These are phyloP conservation scores for Ectobius pallidus DNA, from an alignment of 2,888 invertebrate species.

Conservation along the genomic window DNA sequence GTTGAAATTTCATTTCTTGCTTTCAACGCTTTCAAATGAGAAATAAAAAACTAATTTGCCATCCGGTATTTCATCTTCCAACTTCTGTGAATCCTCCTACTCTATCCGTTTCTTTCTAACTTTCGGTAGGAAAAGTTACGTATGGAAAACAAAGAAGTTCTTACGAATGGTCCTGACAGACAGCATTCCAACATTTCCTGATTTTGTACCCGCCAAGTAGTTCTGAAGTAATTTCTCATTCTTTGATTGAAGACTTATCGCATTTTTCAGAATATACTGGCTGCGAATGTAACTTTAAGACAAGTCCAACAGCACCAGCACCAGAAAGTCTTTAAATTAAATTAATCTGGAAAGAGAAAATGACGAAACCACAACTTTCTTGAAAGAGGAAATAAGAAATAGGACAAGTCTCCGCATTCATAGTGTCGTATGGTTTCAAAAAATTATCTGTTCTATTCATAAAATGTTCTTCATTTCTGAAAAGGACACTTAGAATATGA, in stretches of 20 bases:
- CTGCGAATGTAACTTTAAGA: neutral
- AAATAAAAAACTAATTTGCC: constrained; percentile 25
- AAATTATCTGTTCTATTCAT: too few species aligned
- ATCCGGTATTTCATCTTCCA: constrained; percentile 18
- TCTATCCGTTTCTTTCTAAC: neutral
- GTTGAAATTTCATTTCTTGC: constrained; percentile 14
- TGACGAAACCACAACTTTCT: too few species aligned
- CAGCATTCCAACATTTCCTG: constrained; percentile 10
- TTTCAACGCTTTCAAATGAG: neutral
- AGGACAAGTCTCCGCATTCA: too few species aligned
- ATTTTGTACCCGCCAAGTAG: neutral
- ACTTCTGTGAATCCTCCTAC: neutral
- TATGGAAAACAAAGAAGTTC: constrained; percentile 24
- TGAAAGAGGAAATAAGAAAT: too few species aligned
- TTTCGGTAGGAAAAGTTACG: neutral
- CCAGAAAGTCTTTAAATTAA: neutral
- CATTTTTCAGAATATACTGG: neutral
- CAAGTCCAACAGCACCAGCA: neutral
- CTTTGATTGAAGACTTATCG: neutral
- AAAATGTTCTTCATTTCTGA: too few species aligned
- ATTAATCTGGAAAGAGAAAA: too few species aligned
- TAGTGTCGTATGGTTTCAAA: too few species aligned
- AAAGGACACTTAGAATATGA: too few species aligned
- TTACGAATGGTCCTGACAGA: neutral
- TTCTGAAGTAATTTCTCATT: neutral